A percentile compares a stretch with the other conserved stretches of the same genome.
phyloP scores from a whole-genome alignment of 35 echinoderm and acorn worm species.

The Apostichopus japonicus region DNA sequence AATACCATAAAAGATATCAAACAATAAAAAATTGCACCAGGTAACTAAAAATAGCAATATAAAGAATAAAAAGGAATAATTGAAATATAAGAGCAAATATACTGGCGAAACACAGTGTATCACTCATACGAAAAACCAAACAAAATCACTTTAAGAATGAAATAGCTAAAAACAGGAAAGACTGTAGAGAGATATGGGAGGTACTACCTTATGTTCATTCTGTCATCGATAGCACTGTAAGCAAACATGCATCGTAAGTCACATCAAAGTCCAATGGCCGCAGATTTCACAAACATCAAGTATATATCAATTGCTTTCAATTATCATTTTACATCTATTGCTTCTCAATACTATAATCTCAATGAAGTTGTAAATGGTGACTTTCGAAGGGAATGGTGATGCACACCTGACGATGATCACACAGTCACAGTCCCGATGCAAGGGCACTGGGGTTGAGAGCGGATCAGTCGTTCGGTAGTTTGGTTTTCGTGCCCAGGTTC shows the following conservation, averaged over 20 bases:
- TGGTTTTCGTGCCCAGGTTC: too few species aligned
- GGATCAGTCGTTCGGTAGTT: too few species aligned
- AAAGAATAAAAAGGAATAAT: too few species aligned
- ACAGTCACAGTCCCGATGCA: too few species aligned
- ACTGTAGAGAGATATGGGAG: not conserved
- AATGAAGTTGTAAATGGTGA: not conserved
- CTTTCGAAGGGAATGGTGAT: too few species aligned
- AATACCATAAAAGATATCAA: too few species aligned
- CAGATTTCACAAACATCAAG: not conserved
- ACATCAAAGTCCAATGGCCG: not conserved
- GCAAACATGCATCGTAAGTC: not conserved
- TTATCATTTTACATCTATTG: not conserved
- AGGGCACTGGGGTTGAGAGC: too few species aligned
- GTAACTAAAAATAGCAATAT: too few species aligned
- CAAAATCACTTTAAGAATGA: constrained; percentile 11
- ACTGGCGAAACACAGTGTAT: not conserved
- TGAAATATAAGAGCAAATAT: too few species aligned
- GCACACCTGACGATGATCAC: too few species aligned
- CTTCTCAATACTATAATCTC: not conserved
- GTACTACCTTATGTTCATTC: not conserved
- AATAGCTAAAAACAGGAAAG: not conserved
- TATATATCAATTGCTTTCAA: not conserved
- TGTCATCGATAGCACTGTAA: not conserved
- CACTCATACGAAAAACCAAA: not conserved
- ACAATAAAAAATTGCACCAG: too few species aligned